A percentile compares a stretch with the other conserved stretches of the same genome.
These are phyloP conservation scores for Gobionotothen gibberifrons DNA, from an alignment of 2,797 vertebrate genomes.

Conservation along the genomic window DNA sequence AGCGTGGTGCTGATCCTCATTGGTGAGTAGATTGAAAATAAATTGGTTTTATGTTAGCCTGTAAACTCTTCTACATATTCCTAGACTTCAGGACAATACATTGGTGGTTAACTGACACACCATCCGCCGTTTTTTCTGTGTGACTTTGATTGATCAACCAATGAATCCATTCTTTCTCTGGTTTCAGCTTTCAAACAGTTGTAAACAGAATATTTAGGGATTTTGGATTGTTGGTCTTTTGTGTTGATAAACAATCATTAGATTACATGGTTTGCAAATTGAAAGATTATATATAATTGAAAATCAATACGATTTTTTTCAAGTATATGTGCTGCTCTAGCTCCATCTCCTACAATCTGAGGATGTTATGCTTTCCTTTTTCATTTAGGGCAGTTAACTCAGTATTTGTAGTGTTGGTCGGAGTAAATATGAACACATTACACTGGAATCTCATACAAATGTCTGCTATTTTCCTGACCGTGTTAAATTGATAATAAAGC, in stretches of 20 bases:
- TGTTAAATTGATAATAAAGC: background rate
- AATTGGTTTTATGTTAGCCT: background rate
- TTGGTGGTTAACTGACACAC: background rate
- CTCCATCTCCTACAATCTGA: background rate
- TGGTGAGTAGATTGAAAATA: slow-evolving; percentile 79
- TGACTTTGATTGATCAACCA: background rate
- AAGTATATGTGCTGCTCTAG: background rate
- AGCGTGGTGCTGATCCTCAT: slow-evolving; percentile 93
- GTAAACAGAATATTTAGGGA: background rate
- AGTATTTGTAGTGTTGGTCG: background rate
- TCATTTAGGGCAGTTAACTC: background rate
- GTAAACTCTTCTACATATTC: slow-evolving; percentile 5
- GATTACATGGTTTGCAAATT: background rate
- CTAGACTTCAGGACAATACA: background rate
- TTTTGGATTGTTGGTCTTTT: background rate
- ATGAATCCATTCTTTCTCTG: background rate
- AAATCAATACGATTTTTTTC: background rate
- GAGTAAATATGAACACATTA: background rate
- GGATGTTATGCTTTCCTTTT: background rate
- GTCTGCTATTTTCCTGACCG: too few relatives aligned
- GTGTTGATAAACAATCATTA: background rate
- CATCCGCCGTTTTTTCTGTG: background rate
- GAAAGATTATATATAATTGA: background rate
- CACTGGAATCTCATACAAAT: background rate
- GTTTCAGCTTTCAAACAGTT: background rate